phyloP scores from a whole-genome alignment of 2,113 vertebrate genomes.

The pig (Sus scrofa) region DNA sequence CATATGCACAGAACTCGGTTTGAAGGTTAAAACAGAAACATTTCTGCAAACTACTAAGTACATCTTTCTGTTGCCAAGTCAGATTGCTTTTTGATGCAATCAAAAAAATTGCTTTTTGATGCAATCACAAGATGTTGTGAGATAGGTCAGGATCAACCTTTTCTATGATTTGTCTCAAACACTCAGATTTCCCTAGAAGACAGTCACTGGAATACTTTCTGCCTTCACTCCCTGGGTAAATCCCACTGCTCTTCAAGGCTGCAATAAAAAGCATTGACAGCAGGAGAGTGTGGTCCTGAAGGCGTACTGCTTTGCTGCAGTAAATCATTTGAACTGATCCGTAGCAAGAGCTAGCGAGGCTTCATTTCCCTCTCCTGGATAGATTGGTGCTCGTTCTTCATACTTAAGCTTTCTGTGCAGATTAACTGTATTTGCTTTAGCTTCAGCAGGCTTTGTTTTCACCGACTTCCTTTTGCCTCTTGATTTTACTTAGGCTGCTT shows the following conservation, averaged over 20 bases:
- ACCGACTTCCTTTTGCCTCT: neutral
- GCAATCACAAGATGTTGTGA: neutral
- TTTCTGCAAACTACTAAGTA: slow-evolving; percentile 41
- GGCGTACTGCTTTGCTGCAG: neutral
- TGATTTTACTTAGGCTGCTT: slow-evolving; percentile 62
- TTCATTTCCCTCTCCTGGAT: slow-evolving; percentile 41
- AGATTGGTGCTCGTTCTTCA: slow-evolving; percentile 48
- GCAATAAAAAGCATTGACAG: slow-evolving; percentile 43
- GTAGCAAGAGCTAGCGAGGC: slow-evolving; percentile 16
- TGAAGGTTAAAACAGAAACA: slow-evolving; percentile 45
- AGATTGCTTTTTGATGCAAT: slow-evolving; percentile 57
- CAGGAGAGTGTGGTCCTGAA: neutral
- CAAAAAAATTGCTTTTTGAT: slow-evolving; percentile 46
- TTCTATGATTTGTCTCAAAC: slow-evolving; percentile 59
- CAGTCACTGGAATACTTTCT: slow-evolving; percentile 33
- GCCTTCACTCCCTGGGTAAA: slow-evolving; percentile 2
- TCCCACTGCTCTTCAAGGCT: neutral
- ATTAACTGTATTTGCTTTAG: slow-evolving; percentile 61
- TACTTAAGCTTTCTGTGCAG: slow-evolving; percentile 37
- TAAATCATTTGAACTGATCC: slow-evolving; percentile 42
- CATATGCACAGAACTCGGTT: neutral
- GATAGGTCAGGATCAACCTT: slow-evolving; percentile 5
- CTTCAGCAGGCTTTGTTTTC: slow-evolving; percentile 61
- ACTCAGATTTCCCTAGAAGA: slow-evolving; percentile 37
- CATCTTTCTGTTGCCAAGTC: neutral